These are phyloP conservation scores for Guaruba guarouba DNA, from an alignment of 2,113 vertebrate genomes.

Conservation along the genomic window DNA sequence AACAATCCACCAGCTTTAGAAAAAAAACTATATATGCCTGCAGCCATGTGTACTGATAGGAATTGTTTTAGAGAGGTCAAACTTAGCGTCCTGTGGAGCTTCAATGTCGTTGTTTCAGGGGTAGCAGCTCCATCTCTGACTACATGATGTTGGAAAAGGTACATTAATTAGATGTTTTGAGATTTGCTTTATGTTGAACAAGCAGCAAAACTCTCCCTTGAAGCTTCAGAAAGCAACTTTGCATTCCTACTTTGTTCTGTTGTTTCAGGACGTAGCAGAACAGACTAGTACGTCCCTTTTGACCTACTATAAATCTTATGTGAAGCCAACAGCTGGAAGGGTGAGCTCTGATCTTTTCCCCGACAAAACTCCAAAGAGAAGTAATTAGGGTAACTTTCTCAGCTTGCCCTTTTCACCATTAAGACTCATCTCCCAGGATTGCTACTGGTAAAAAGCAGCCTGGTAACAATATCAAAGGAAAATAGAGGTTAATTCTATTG, in stretches of 20 bases:
- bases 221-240: neutral
- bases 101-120: neutral
- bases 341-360: neutral
- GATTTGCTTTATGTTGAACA: neutral
- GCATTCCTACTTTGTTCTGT: neutral
- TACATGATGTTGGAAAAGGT: neutral
- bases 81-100: neutral
- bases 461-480: neutral
- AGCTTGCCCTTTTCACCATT: neutral
- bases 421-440: neutral
- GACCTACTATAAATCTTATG: neutral
- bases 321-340: neutral
- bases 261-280: neutral
- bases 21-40: neutral
- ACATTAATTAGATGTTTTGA: neutral
- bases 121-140: neutral
- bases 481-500: constrained; percentile 11
- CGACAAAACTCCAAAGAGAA: neutral
- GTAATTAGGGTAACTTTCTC: neutral
- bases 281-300: neutral
- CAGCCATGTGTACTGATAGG: neutral
- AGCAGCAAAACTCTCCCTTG: neutral
- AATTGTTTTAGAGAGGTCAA: neutral
- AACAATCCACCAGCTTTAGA: neutral
- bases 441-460: neutral